Evolutionary conservation across 1,140 invertebrate genomes (phyloP), one percentile per base, ranked within the genome.

Genomic region (Brachystomella parvula): DNA sequence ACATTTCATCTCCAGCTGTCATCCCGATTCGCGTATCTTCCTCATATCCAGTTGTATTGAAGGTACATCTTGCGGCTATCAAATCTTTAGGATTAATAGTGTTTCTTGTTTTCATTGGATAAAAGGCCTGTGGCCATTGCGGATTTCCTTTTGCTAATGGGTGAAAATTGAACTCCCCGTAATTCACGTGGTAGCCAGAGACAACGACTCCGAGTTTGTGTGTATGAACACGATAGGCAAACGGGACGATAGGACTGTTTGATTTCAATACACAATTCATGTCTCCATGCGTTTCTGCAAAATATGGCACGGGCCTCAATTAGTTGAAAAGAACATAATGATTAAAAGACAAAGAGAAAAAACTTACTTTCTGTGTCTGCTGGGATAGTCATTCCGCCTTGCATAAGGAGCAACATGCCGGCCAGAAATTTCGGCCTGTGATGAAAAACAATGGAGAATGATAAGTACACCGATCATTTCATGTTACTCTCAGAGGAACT

Each of bases 1-100:
- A 87, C 85, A 87, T 87, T 75, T 87, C 86, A 77, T 87, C 84
- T 31, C 76, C 79, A 19, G 82, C 78, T 12, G 82, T 84, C 19
- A 78, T 71, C 31, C 84, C 83, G 75, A 68, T 72, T 64, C 47
- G 9, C 19, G 77, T 78, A 29, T 33, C 15, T n/a, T 65, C 66
- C 30, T 68, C 61, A 29, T 73, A 71, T 9, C 56, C 57, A 1
- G 74, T 74, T 1, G 79, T 78, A 66, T 78, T 75, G 65, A 74
- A 80, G 33, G 78, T 79, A 67, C 79, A 81, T 17, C 79, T 68
- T 9, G 78, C 79, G 47, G 74, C 72, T 35, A 80, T 30, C n/a
- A 72, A 70, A 33, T 81, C 78, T 32, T 64, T 70, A 15, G 74
- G 70, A 3, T 75, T 71, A 12, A 80, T 69, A 24, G 71, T 68